Percentiles rank a stretch among this genome's conserved stretches.
These are phyloP conservation scores for Tympanuchus pallidicinctus DNA, from an alignment of 2,113 vertebrate genomes.

Conservation along the genomic window DNA sequence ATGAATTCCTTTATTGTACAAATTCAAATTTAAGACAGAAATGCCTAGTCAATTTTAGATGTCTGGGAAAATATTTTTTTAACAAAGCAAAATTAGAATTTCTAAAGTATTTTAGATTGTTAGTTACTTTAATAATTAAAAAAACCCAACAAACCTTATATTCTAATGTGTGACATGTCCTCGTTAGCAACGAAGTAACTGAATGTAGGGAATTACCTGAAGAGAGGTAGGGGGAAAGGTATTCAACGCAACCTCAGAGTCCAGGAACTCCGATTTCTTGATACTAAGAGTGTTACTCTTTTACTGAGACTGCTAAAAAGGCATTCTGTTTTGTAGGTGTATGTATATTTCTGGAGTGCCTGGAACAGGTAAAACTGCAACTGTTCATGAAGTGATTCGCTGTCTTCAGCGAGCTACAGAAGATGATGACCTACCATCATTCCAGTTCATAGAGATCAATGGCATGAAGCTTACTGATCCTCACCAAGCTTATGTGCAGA, in stretches of 20 bases:
- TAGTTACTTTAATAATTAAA: background rate
- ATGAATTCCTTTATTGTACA: background rate
- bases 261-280: background rate
- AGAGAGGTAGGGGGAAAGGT: background rate
- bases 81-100: background rate
- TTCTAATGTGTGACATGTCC: background rate
- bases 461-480: constrained; percentile 99
- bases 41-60: background rate
- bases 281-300: background rate
- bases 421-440: constrained; percentile 83
- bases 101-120: background rate
- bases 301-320: background rate
- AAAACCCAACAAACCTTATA: background rate
- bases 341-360: constrained; percentile 99
- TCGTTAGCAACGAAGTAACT: background rate
- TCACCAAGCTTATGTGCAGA: constrained; percentile 94
- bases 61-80: background rate
- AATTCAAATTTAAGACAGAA: background rate
- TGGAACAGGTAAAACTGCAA: constrained; percentile 96
- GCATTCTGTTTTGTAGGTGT: constrained; percentile 78
- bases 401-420: constrained; percentile 87
- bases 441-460: constrained; percentile 91
- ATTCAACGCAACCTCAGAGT: background rate
- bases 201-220: background rate
- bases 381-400: constrained; percentile 90